phyloP scores from a whole-genome alignment of 2,113 vertebrate species.

The Numida meleagris region DNA sequence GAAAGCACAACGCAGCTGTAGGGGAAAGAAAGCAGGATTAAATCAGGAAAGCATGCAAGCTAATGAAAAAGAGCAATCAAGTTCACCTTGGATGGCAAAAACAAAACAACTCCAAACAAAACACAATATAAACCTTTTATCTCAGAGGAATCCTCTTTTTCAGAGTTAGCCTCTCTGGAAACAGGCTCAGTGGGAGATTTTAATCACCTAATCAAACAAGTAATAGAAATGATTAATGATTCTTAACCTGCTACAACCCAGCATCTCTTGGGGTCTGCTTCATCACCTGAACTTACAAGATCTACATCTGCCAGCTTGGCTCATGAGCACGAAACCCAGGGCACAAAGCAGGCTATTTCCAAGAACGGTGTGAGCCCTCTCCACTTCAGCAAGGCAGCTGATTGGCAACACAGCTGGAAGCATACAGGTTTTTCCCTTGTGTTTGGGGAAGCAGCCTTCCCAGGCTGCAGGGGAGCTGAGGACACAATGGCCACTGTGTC shows the following conservation, averaged over 20 bases:
- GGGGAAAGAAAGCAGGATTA: neutral
- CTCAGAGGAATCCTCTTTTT: constrained; percentile 17
- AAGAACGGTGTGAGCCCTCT: neutral
- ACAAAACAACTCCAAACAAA: neutral
- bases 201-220: constrained; percentile 53
- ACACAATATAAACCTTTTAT: neutral
- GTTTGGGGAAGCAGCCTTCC: neutral
- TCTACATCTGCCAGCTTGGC: constrained; percentile 51
- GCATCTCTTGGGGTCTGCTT: neutral
- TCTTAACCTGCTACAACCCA: constrained; percentile 20
- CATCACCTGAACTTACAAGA: constrained; percentile 30
- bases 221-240: constrained; percentile 52
- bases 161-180: neutral
- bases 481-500: accelerated
- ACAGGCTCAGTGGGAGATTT: constrained; percentile 14
- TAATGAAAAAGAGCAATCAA: neutral
- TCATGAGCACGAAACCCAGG: neutral
- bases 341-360: neutral
- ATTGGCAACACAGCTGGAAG: neutral
- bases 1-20: neutral
- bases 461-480: neutral
- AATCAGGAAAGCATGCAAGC: neutral
- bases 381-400: neutral
- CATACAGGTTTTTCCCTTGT: accelerated
- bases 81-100: neutral